These are phyloP conservation scores for Buphagus erythrorhynchus DNA, from an alignment of 2,797 vertebrate species.

Conservation along the genomic window DNA sequence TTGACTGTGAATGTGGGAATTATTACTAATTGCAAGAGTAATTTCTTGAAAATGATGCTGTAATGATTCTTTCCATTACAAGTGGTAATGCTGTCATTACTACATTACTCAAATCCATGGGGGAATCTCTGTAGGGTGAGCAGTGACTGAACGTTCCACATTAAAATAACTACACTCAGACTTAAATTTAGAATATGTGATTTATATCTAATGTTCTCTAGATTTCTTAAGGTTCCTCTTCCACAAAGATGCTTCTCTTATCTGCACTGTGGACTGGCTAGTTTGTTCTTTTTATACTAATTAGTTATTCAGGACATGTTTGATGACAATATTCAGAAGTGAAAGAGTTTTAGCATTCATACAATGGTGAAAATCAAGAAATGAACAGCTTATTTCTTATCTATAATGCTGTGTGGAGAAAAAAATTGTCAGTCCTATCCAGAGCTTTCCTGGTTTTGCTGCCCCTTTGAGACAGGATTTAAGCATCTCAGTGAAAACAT, in stretches of 20 bases:
- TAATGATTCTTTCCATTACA: constrained; percentile 64
- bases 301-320: background rate
- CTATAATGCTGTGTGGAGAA: background rate
- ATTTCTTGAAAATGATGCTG: constrained; percentile 64
- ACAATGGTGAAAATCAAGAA: background rate
- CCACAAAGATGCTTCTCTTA: background rate
- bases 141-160: constrained; percentile 55
- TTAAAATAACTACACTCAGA: constrained; percentile 52
- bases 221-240: constrained; percentile 18
- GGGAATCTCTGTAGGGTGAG: constrained; percentile 51
- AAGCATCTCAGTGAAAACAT: background rate
- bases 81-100: constrained; percentile 56
- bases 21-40: constrained; percentile 68
- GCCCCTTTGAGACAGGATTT: background rate
- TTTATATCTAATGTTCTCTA: background rate
- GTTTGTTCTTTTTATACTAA: background rate
- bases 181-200: constrained; percentile 42
- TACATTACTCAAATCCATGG: constrained; percentile 45
- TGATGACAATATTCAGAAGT: background rate
- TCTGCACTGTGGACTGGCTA: background rate
- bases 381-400: background rate
- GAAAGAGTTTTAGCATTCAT: background rate
- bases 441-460: background rate
- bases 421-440: background rate
- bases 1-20: constrained; percentile 53